Conservation (phyloP, 1,140 invertebrate genomes). For the Drosophila tsacasi region DNA sequence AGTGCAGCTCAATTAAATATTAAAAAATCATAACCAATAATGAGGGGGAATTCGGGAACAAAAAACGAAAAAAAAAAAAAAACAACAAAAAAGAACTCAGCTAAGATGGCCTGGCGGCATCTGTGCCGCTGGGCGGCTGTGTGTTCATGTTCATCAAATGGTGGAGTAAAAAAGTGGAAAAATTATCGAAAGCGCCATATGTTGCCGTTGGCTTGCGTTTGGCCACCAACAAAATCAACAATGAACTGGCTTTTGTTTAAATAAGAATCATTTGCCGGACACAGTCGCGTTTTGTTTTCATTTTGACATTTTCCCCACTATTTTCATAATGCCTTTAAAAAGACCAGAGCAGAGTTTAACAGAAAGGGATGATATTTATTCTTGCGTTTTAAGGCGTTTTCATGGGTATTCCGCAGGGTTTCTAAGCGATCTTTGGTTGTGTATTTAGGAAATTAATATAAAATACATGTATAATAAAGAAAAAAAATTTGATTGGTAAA, state of each 20-base stretch:
- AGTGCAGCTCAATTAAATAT: slow-evolving; percentile 80
- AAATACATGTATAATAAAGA: background rate
- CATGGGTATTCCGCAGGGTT: background rate
- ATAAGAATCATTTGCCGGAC: slow-evolving; percentile 57
- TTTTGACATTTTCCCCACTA: slow-evolving; percentile 46
- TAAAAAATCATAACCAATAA: slow-evolving; percentile 78
- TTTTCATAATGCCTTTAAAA: slow-evolving; percentile 32
- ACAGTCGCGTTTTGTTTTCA: slow-evolving; percentile 55
- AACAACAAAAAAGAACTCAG: background rate
- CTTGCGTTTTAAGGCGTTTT: background rate
- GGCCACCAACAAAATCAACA: slow-evolving; percentile 79
- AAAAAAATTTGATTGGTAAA: no score
- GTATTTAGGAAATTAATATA: background rate
- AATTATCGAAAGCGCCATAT: slow-evolving; percentile 71
- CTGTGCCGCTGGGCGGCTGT: slow-evolving; percentile 18
- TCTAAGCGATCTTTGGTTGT: no score
- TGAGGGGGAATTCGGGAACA: slow-evolving; percentile 22
- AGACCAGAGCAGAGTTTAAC: background rate
- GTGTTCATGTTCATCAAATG: slow-evolving; percentile 43
- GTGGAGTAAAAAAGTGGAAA: slow-evolving; percentile 29
- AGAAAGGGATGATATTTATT: background rate
- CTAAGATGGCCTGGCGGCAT: slow-evolving; percentile 62
- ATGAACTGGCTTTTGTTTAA: slow-evolving; percentile 60
- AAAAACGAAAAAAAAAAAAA: slow-evolving; percentile 5
- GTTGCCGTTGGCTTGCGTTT: slow-evolving; percentile 70